Evolutionary conservation across 2,888 invertebrate genomes (phyloP).

Genomic region (Tetranychus truncatus): DNA sequence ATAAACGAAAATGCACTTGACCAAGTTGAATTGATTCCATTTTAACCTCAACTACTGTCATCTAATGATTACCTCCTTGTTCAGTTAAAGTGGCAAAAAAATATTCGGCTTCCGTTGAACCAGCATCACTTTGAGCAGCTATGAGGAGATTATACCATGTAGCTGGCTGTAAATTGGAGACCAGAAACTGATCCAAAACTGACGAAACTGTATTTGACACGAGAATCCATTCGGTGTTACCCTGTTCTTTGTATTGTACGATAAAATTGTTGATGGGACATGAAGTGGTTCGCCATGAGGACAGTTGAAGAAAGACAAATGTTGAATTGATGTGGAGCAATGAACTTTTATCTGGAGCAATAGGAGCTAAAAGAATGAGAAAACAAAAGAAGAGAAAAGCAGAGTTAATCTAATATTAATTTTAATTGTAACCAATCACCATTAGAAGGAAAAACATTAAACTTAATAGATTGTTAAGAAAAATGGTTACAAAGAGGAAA

Average conservation of each 20-base stretch:
- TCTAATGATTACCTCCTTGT: conserved; percentile 10
- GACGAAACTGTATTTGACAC: background rate
- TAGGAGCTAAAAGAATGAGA: conserved; percentile 8
- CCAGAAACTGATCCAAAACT: background rate
- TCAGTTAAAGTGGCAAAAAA: conserved; percentile 64
- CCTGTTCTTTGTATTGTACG: background rate
- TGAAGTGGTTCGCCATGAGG: background rate
- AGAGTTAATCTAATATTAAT: conserved; percentile 5
- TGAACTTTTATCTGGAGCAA: conserved; percentile 15
- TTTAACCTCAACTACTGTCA: background rate
- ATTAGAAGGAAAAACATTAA: background rate
- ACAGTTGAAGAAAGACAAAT: conserved; percentile 7
- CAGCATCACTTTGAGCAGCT: conserved; percentile 65
- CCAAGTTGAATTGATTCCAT: background rate
- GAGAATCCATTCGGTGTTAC: conserved; percentile 17
- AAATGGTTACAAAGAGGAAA: background rate
- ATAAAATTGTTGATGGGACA: conserved; percentile 16
- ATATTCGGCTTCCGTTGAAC: conserved; percentile 79
- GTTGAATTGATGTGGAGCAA: conserved; percentile 13
- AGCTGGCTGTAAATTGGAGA: conserved; percentile 61
- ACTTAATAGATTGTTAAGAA: background rate
- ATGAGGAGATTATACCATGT: conserved; percentile 81
- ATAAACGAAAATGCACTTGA: too few species aligned
- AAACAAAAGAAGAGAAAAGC: background rate
- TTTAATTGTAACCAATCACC: conserved; percentile 1